Conservation (phyloP, 2,888 invertebrate species). For the Ferdinandea cuprea region DNA sequence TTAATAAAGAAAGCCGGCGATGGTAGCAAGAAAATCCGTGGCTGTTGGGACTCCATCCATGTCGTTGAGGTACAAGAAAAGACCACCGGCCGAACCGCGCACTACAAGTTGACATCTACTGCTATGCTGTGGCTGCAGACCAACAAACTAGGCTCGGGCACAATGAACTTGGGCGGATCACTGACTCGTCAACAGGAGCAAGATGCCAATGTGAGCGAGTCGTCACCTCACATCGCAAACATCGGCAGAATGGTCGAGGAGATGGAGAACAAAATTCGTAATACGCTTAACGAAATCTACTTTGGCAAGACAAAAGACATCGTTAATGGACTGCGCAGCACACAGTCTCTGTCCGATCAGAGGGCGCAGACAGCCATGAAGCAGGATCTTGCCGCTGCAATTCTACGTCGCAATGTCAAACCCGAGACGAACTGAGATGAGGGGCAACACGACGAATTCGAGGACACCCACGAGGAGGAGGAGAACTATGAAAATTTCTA, state of each 20-base stretch:
- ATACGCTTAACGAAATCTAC: conserved; percentile 98
- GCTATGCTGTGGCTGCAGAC: conserved; percentile 99
- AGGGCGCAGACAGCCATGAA: conserved; percentile 92
- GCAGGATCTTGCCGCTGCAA: conserved; percentile 92
- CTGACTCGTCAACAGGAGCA: conserved; percentile 98
- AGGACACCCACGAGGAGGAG: conserved; percentile 61
- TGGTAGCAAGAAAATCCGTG: conserved; percentile 98
- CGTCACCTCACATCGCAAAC: conserved; percentile 98
- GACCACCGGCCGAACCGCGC: conserved; percentile 95
- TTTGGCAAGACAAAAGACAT: conserved; percentile 99
- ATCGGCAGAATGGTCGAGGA: conserved; percentile 99
- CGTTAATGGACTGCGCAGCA: conserved; percentile 94
- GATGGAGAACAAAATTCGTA: conserved; percentile 99
- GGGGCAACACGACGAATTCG: conserved; percentile 53
- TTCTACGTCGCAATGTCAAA: conserved; percentile 92
- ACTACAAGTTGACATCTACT: conserved; percentile 99
- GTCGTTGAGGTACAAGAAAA: conserved; percentile 99
- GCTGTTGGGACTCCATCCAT: conserved; percentile 99
- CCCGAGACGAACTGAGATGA: conserved; percentile 81
- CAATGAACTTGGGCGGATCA: conserved; percentile 99
- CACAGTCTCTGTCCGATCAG: conserved; percentile 92
- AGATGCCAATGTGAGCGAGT: conserved; percentile 95
- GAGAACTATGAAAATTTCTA: conserved; percentile 72
- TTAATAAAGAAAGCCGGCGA: conserved; percentile 99
- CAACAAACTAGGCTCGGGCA: conserved; percentile 97